Evolutionary conservation across 2,113 vertebrate species (phyloP).

Genomic region (Parotia lawesii): DNA sequence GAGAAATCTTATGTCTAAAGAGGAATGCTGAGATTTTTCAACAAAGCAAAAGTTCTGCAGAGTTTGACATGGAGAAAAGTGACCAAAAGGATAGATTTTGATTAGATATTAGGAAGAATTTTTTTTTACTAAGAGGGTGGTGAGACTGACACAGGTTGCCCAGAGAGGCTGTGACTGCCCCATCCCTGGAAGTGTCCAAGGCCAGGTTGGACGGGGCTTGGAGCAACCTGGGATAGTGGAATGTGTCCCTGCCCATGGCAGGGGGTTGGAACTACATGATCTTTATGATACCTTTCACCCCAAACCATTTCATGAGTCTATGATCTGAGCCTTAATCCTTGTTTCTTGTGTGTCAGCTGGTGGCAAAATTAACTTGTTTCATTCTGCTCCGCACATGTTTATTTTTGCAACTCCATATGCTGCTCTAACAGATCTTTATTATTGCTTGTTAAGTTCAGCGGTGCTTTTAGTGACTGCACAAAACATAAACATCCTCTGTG

Average conservation of each 20-base stretch:
- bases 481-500: conserved; percentile 38
- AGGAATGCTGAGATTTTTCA: not conserved
- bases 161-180: not conserved
- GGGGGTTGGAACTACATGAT: not conserved
- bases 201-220: not conserved
- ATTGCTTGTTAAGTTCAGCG: not conserved
- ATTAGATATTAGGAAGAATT: not conserved
- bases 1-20: not conserved
- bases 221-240: not conserved
- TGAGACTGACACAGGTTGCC: not conserved
- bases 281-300: not conserved
- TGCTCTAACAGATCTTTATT: conserved; percentile 1
- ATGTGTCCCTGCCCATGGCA: not conserved
- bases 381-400: not conserved
- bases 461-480: not conserved
- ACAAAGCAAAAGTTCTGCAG: not conserved
- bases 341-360: not conserved
- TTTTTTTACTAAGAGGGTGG: accelerated
- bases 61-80: not conserved
- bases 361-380: not conserved
- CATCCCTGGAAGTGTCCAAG: not conserved
- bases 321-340: not conserved
- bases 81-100: not conserved
- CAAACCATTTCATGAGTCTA: not conserved
- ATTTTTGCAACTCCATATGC: conserved; percentile 37